Percentiles rank a stretch among this genome's conserved stretches.
These are phyloP conservation scores for Sphecodes monilicornis DNA, from an alignment of 2,888 invertebrate genomes.

Conservation along the genomic window DNA sequence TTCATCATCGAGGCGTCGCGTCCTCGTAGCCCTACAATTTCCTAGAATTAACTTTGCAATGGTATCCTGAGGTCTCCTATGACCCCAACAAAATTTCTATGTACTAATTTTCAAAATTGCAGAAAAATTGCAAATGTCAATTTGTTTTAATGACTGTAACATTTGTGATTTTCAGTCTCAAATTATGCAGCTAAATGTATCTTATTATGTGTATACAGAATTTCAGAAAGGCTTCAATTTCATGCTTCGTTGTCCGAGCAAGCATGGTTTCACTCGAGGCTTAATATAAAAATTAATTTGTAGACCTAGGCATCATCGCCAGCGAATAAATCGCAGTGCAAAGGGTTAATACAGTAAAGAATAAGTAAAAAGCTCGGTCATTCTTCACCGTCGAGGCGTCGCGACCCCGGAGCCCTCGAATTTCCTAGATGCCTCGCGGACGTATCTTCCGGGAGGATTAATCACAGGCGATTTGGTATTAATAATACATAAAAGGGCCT, in stretches of 20 bases:
- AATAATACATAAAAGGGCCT: conserved; percentile 15
- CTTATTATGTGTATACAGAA: not conserved
- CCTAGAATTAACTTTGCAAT: not conserved
- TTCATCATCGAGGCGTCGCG: not conserved
- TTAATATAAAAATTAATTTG: not conserved
- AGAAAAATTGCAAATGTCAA: not conserved
- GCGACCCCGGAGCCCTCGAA: not conserved
- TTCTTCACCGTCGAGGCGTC: not conserved
- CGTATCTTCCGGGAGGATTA: conserved; percentile 5
- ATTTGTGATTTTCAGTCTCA: not conserved
- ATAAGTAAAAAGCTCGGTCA: not conserved
- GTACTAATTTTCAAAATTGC: not conserved
- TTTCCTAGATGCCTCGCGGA: not conserved
- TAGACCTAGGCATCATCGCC: not conserved
- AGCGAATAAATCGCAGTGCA: not conserved
- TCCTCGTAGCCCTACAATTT: not conserved
- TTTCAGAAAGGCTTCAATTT: not conserved
- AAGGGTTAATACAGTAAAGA: not conserved
- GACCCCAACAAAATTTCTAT: not conserved
- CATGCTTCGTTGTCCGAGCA: too few species aligned
- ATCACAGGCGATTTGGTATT: not conserved
- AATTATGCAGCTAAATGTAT: not conserved
- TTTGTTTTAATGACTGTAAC: not conserved
- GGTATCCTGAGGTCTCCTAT: too few species aligned
- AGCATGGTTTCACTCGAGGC: too few species aligned